Evolutionary conservation across 2,888 invertebrate species (phyloP).

Genomic region (Argyresthia albistria): DNA sequence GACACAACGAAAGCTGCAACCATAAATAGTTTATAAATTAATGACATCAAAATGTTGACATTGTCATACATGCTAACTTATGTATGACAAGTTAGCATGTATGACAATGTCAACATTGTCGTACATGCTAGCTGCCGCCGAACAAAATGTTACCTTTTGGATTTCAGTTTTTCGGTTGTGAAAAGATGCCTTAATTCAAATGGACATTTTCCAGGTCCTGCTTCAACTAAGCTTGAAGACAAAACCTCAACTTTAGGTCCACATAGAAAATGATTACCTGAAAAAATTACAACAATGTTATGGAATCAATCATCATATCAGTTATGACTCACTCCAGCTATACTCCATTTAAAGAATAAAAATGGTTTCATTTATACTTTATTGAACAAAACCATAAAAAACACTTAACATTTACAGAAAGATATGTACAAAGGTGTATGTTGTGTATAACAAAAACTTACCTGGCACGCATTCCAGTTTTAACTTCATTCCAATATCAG

Average conservation of each 20-base stretch:
- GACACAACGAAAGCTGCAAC: constrained; percentile 81
- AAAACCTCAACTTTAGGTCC: constrained; percentile 77
- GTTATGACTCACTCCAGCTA: too few relatives aligned
- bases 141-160: constrained; percentile 74
- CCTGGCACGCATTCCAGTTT: constrained; percentile 74
- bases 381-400: too few relatives aligned
- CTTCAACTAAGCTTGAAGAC: constrained; percentile 74
- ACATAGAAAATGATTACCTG: constrained; percentile 54
- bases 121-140: too few relatives aligned
- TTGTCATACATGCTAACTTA: too few relatives aligned
- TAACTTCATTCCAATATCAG: constrained; percentile 78
- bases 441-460: constrained; percentile 23
- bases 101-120: not conserved
- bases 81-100: too few relatives aligned
- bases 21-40: constrained; percentile 1
- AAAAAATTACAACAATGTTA: constrained; percentile 11
- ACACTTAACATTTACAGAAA: too few relatives aligned
- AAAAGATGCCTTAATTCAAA: constrained; percentile 85
- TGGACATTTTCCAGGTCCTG: constrained; percentile 85
- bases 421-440: too few relatives aligned
- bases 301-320: too few relatives aligned
- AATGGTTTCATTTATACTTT: too few relatives aligned
- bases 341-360: too few relatives aligned
- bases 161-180: constrained; percentile 71
- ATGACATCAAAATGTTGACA: not conserved